Evolutionary conservation across 2,113 vertebrate genomes (phyloP).

Genomic region (Gobiocypris rarus): DNA sequence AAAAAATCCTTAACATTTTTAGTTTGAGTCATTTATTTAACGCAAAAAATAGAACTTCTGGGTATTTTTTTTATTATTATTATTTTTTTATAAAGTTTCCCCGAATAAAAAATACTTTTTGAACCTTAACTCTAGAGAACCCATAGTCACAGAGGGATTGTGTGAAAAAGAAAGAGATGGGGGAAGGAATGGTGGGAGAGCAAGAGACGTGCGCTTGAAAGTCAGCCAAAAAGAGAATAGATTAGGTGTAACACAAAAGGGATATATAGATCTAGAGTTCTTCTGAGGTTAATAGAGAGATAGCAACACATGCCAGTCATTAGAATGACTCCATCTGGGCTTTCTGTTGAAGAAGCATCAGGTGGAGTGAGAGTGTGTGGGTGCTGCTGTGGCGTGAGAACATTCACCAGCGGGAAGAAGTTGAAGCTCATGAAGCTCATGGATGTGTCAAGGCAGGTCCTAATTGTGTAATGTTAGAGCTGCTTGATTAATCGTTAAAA

Average conservation of each 20-base stretch:
- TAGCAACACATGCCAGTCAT: constrained; percentile 13
- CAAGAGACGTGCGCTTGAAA: neutral
- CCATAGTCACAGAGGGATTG: neutral
- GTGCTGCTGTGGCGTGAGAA: constrained; percentile 39
- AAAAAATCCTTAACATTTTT: too few species aligned
- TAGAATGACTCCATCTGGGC: constrained; percentile 48
- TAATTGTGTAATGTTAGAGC: neutral
- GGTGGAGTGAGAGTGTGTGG: constrained; percentile 46
- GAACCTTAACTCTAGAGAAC: neutral
- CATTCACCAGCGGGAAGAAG: constrained; percentile 29
- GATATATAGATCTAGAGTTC: constrained; percentile 30
- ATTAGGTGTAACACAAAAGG: constrained; percentile 13
- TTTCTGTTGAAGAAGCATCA: constrained; percentile 40
- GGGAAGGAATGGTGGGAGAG: neutral
- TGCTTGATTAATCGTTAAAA: too few species aligned
- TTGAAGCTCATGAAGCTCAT: neutral
- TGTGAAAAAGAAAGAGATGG: constrained; percentile 9
- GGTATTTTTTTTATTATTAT: too few species aligned
- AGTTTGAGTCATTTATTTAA: neutral
- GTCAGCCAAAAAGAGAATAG: constrained; percentile 22
- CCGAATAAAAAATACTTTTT: neutral
- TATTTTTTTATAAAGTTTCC: neutral
- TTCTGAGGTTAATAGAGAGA: constrained; percentile 13
- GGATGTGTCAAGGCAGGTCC: neutral
- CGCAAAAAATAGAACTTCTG: neutral